phyloP scores from a whole-genome alignment of 2,113 vertebrate species.

The Xenopus tropicalis region UCB_Xtro_10.0 CM004446.2:21853501-21854000 shows the following conservation, averaged over 20 bases:
- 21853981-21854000: too few relatives aligned
- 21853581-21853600: too few relatives aligned
- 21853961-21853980: too few relatives aligned
- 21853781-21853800: too few relatives aligned
- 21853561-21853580: too few relatives aligned
- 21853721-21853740: constrained; percentile 24
- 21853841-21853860: constrained; percentile 87
- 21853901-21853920: too few relatives aligned
- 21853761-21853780: neutral
- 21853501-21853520: too few relatives aligned
- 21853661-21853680: constrained; percentile 66
- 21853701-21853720: constrained; percentile 59
- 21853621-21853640: constrained; percentile 67
- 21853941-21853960: too few relatives aligned
- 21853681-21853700: constrained; percentile 52
- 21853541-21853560: neutral
- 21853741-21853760: neutral
- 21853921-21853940: too few relatives aligned
- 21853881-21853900: constrained; percentile 6
- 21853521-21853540: too few relatives aligned
- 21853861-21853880: constrained; percentile 48
- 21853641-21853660: constrained; percentile 67
- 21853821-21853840: constrained; percentile 86
- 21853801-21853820: constrained; percentile 76
- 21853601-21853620: neutral